phyloP scores from a whole-genome alignment of 2,797 vertebrate species.

The Babyrousa celebensis region DNA sequence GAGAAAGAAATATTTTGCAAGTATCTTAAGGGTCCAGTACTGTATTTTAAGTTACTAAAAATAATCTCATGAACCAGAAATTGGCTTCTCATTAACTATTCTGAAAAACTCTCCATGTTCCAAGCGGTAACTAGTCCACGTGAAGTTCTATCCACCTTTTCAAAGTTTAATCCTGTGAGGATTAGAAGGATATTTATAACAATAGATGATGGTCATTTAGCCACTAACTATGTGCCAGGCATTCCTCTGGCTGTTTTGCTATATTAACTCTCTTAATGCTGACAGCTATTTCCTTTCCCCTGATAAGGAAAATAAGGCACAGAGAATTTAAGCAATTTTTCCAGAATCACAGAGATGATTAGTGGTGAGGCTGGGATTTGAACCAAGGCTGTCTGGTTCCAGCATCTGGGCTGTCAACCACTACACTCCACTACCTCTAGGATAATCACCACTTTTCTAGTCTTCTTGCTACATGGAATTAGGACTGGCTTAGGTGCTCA shows the following conservation, averaged over 20 bases:
- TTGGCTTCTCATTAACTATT: not conserved
- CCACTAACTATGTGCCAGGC: not conserved
- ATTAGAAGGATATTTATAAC: not conserved
- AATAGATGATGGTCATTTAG: not conserved
- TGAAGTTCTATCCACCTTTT: not conserved
- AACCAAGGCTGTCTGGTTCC: not conserved
- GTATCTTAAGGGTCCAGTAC: not conserved
- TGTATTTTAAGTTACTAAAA: not conserved
- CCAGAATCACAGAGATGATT: conserved; percentile 9
- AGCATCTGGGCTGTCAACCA: not conserved
- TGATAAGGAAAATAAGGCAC: not conserved
- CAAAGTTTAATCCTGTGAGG: not conserved
- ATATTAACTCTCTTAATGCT: not conserved
- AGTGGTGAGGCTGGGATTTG: not conserved
- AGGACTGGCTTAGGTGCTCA: not conserved
- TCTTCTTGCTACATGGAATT: not conserved
- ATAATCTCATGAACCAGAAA: conserved; percentile 26
- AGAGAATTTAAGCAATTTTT: not conserved
- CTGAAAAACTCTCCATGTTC: conserved; percentile 6
- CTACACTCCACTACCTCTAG: not conserved
- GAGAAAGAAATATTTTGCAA: not conserved
- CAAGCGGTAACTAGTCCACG: not conserved
- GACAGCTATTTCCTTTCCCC: not conserved
- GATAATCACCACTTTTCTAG: not conserved
- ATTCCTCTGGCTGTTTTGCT: not conserved